Percentiles rank a stretch among this genome's conserved stretches.
These are phyloP conservation scores for Lasioglossum albipes DNA, from an alignment of 1,140 invertebrate species.

Conservation along the genomic window DNA sequence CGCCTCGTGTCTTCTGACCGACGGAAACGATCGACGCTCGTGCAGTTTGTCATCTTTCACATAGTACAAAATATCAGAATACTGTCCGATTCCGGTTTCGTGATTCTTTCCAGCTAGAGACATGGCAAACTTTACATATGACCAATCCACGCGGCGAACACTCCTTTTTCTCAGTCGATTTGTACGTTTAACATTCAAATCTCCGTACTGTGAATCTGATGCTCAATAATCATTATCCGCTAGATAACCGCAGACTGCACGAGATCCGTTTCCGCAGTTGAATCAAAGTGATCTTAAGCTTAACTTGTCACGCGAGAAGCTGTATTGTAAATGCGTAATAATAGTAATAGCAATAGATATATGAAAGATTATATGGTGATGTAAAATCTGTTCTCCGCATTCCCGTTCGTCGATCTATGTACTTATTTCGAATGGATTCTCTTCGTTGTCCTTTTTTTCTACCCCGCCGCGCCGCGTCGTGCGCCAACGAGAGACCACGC, in stretches of 20 bases:
- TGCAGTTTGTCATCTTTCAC: slow-evolving; percentile 8
- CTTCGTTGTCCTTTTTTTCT: background rate
- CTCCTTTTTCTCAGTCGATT: background rate
- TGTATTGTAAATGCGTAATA: slow-evolving; percentile 25
- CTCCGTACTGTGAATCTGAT: slow-evolving; percentile 19
- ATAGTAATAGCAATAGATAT: slow-evolving; percentile 33
- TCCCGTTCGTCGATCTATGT: background rate
- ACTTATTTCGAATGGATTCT: too few relatives aligned
- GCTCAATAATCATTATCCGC: slow-evolving; percentile 13
- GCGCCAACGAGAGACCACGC: background rate
- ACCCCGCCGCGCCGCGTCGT: background rate
- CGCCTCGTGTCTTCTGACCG: background rate
- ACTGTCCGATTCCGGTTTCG: background rate
- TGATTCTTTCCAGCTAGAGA: too few relatives aligned
- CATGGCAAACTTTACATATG: too few relatives aligned
- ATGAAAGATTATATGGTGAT: background rate
- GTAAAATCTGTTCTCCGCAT: background rate
- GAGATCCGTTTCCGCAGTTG: background rate
- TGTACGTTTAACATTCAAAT: background rate
- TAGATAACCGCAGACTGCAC: slow-evolving; percentile 18
- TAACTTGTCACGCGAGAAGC: slow-evolving; percentile 19
- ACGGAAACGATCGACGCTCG: background rate
- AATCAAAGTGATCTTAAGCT: slow-evolving; percentile 26
- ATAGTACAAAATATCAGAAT: slow-evolving; percentile 27
- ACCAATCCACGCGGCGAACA: background rate